Percentiles rank a stretch among this genome's conserved stretches.
Conservation (phyloP, 2,888 invertebrate species). For the Xestia c-nigrum region DNA sequence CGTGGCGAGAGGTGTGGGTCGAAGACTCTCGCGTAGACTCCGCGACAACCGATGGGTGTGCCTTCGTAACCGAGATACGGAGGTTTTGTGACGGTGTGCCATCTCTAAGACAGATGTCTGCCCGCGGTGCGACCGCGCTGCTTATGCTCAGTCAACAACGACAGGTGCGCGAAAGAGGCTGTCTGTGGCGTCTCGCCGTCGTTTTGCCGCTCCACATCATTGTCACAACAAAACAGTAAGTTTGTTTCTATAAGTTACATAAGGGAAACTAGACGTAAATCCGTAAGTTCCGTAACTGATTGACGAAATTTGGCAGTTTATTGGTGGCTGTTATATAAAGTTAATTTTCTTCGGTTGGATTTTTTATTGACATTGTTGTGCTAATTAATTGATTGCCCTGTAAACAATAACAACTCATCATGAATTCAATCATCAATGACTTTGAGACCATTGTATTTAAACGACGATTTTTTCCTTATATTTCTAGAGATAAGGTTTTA, state of each 20-base stretch:
- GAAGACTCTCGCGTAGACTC: slow-evolving; percentile 1
- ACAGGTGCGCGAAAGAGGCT: slow-evolving; percentile 61
- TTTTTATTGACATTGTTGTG: not conserved
- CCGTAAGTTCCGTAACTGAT: slow-evolving; percentile 1
- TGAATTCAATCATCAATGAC: slow-evolving; percentile 9
- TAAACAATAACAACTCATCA: slow-evolving; percentile 10
- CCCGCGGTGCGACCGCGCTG: slow-evolving; percentile 26
- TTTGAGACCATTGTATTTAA: not conserved
- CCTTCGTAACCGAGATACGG: too few species aligned
- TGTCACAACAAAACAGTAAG: slow-evolving; percentile 63
- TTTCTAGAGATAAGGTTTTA: not conserved
- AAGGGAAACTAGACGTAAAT: slow-evolving; percentile 9
- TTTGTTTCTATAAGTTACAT: slow-evolving; percentile 45
- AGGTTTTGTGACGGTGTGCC: slow-evolving; percentile 11
- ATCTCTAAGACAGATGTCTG: slow-evolving; percentile 47
- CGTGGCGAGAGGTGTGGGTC: not conserved
- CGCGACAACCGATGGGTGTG: not conserved
- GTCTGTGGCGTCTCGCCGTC: slow-evolving; percentile 24
- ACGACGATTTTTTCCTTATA: not conserved
- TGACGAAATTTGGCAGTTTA: slow-evolving; percentile 4
- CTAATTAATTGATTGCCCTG: slow-evolving; percentile 4
- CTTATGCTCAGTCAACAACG: slow-evolving; percentile 60
- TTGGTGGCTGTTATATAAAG: slow-evolving; percentile 1
- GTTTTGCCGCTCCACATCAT: slow-evolving; percentile 34
- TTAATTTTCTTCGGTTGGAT: not conserved